Conservation (phyloP, 2,797 vertebrate species). For the Gymnocypris eckloni region DNA sequence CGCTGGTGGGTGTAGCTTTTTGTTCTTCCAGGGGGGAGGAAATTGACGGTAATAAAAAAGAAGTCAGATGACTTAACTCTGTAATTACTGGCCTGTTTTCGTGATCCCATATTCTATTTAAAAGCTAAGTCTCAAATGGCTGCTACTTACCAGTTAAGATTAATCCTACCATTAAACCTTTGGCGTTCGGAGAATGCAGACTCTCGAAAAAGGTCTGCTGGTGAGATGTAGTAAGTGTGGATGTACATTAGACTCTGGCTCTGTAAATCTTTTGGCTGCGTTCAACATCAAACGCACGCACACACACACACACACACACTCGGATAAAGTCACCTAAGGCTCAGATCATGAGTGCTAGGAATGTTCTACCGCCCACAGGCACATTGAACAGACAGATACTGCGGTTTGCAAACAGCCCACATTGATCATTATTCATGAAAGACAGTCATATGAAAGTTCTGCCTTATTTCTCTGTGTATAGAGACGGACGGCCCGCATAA, state of each 20-base stretch:
- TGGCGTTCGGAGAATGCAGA: slow-evolving; percentile 32
- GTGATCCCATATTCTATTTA: slow-evolving; percentile 71
- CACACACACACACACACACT: slow-evolving; percentile 31
- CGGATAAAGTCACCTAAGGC: slow-evolving; percentile 69
- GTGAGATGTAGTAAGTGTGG: slow-evolving; percentile 53
- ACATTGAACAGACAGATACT: slow-evolving; percentile 59
- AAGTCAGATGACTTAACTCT: slow-evolving; percentile 83
- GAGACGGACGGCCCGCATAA: slow-evolving; percentile 38
- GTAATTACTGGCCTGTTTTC: slow-evolving; percentile 82
- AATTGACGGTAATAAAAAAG: slow-evolving; percentile 94
- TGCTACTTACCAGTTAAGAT: slow-evolving; percentile 55
- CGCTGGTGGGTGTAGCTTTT: slow-evolving; percentile 86
- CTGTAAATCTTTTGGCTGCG: slow-evolving; percentile 49
- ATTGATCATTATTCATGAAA: slow-evolving; percentile 72
- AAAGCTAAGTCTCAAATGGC: slow-evolving; percentile 61
- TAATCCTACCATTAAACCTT: slow-evolving; percentile 49
- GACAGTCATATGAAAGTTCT: slow-evolving; percentile 61
- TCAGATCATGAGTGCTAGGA: slow-evolving; percentile 73
- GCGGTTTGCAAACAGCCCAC: slow-evolving; percentile 66
- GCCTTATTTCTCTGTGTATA: slow-evolving; percentile 44
- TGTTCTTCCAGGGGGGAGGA: slow-evolving; percentile 85
- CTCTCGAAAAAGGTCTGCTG: slow-evolving; percentile 16
- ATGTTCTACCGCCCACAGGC: slow-evolving; percentile 70
- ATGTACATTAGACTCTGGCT: slow-evolving; percentile 44
- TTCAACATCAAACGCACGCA: slow-evolving; percentile 1